phyloP scores from a whole-genome alignment of 2,113 vertebrate genomes.

The Uria aalge region DNA sequence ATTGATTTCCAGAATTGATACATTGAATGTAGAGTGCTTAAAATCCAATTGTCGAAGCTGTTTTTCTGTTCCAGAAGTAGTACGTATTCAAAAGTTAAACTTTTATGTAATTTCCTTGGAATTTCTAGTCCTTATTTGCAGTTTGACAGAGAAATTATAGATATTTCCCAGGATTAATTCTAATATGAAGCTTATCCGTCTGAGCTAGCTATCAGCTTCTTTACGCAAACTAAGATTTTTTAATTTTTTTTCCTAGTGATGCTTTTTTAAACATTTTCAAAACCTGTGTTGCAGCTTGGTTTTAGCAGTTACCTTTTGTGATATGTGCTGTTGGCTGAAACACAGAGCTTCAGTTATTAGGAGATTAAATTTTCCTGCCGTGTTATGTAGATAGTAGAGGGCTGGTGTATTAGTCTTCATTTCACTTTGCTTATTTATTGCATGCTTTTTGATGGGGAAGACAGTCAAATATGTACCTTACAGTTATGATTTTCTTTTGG shows the following conservation, averaged over 20 bases:
- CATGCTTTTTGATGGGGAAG: neutral
- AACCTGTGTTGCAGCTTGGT: neutral
- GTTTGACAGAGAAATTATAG: neutral
- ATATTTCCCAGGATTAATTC: neutral
- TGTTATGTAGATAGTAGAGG: neutral
- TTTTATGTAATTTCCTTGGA: neutral
- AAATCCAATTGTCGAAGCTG: neutral
- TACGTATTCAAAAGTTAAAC: neutral
- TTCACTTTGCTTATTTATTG: constrained; percentile 22
- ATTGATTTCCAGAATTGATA: neutral
- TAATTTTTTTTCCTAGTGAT: neutral
- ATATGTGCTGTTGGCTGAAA: neutral
- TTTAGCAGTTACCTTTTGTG: neutral
- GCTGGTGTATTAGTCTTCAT: neutral
- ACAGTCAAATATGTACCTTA: neutral
- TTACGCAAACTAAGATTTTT: neutral
- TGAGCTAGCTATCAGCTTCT: neutral
- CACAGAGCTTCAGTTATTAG: neutral
- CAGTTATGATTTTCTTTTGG: neutral
- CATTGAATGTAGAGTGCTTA: neutral
- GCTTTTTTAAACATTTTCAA: neutral
- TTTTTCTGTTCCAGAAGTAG: neutral
- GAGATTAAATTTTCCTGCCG: neutral
- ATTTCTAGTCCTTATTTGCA: neutral
- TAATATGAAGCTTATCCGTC: neutral